These are phyloP conservation scores for Xestia sexstrigata DNA, from an alignment of 2,888 invertebrate species.

Conservation along the genomic window DNA sequence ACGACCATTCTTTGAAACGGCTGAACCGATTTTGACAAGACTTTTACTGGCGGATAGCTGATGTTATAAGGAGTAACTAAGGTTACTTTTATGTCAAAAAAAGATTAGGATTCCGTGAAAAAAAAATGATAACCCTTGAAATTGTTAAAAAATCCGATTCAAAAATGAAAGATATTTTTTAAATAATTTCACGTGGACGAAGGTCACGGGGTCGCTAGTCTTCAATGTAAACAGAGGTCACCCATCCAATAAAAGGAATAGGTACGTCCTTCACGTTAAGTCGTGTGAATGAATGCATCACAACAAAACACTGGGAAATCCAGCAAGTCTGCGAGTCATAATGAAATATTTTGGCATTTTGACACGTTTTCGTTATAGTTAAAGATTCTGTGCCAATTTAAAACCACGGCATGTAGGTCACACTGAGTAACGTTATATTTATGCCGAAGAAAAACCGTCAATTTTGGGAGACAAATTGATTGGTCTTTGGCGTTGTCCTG, in stretches of 20 bases:
- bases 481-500: neutral
- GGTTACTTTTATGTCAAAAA: too few species aligned
- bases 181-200: too few species aligned
- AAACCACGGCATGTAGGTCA: conserved; percentile 41
- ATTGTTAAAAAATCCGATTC: too few species aligned
- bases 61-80: too few species aligned
- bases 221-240: neutral
- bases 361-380: conserved; percentile 26
- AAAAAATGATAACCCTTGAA: too few species aligned
- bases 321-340: conserved; percentile 10
- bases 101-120: too few species aligned
- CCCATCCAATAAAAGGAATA: neutral
- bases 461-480: neutral
- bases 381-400: conserved; percentile 46
- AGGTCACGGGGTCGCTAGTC: too few species aligned
- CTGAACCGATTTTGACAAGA: too few species aligned
- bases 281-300: conserved; percentile 33
- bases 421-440: conserved; percentile 33
- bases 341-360: conserved; percentile 36
- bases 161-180: too few species aligned
- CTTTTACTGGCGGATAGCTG: too few species aligned
- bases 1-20: too few species aligned
- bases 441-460: neutral
- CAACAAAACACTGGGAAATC: conserved; percentile 33
- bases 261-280: neutral